Evolutionary conservation across 2,113 vertebrate genomes (phyloP).

Genomic region (Caretta caretta): DNA sequence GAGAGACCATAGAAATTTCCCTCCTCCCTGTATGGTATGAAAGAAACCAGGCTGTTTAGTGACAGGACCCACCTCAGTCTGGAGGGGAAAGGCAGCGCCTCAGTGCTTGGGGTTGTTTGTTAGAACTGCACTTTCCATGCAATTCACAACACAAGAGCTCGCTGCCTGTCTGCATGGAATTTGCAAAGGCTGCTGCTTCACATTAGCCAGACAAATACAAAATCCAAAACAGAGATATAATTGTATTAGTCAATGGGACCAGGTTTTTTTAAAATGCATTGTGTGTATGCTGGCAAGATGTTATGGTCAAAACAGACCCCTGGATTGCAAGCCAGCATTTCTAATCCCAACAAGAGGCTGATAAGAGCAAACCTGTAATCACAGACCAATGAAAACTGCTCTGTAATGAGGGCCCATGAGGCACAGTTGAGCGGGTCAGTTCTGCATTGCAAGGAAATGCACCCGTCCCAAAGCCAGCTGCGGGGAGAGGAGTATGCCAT

Average conservation of each 20-base stretch:
- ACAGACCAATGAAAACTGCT: too few relatives aligned
- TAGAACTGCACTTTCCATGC: neutral
- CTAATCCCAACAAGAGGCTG: neutral
- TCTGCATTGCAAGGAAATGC: too few relatives aligned
- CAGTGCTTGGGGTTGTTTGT: neutral
- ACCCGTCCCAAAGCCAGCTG: neutral
- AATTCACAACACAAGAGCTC: neutral
- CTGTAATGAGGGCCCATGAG: neutral
- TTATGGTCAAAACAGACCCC: too few relatives aligned
- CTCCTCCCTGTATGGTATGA: neutral
- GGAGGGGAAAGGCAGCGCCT: fast-evolving
- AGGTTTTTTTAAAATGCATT: neutral
- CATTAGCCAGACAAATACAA: neutral
- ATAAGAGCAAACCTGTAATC: neutral
- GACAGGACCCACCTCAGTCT: fast-evolving
- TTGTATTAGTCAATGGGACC: neutral
- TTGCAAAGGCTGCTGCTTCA: neutral
- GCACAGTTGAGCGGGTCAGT: neutral
- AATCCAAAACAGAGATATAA: neutral
- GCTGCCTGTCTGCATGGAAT: neutral
- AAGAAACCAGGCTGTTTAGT: neutral
- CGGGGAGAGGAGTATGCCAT: neutral
- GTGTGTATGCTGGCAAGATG: neutral
- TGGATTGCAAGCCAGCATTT: neutral
- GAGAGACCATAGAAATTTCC: constrained; percentile 32